Base-by-base conservation (phyloP, 2,888 invertebrate genomes). In the Apotomis betuletana region DNA sequence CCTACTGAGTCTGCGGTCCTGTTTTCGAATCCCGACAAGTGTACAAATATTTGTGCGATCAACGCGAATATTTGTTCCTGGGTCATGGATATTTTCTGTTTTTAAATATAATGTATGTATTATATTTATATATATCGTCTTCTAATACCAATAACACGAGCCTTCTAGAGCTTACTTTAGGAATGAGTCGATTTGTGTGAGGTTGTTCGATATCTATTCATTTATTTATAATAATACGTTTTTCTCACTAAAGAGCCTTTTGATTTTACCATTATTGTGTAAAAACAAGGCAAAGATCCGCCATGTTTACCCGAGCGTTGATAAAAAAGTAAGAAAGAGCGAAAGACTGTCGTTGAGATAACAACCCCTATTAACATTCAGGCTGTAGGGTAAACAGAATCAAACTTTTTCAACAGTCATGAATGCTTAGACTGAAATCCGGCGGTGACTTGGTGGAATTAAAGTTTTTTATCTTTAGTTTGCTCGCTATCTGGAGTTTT, bases 331-430 rank as follows among this genome's bases (percentile, higher is more conserved):
- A 46, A 57, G 55, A 61, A 69, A 8, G 36, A 64, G 64, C 52
- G 38, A 70, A 70, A 60, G 65, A 54, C 70, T 67, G 65, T 60
- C 65, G 49, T 60, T 54, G 55, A 70, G 70, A 70, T 70, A 70
- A 70, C 70, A 60, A 67, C 65, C 60, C 70, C 65, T 61, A 70
- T 70, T 70, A 65, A 65, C 55, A 70, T 67, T 70, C 70, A 70
- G 57, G 59, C 65, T 52, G 59, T 51, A 68, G 65, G 65, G 70
- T 65, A 65, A 65, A 70, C 65, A 67, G 60, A 70, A 70, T 61
- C 60, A 65, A 67, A 70, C 70, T 70, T 70, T 70, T 70, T 61
- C 13, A 55, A 70, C 60, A 54, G 60, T 55, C 70, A 70, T 65
- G 64, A 65, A 64, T 61, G 54, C 52, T 65, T 46, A 44, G 60